phyloP scores from a whole-genome alignment of 1,140 invertebrate species.

The Eueides isabella region DNA sequence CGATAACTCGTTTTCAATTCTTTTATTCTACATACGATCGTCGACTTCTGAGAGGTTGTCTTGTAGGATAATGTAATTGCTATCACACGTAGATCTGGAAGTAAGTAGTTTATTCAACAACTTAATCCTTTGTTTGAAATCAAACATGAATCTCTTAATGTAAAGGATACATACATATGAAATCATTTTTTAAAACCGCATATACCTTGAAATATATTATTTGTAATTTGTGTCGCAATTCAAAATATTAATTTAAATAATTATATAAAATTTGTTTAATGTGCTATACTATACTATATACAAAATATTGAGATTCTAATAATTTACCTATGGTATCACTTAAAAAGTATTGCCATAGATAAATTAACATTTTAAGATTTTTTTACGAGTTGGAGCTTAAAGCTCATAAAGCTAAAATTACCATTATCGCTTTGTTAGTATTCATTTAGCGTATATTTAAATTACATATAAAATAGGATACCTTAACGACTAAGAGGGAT shows the following conservation, averaged over 20 bases:
- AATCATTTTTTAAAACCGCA: not conserved
- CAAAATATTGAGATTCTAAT: not conserved
- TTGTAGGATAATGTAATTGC: not conserved
- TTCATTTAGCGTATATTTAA: not conserved
- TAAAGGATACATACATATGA: not conserved
- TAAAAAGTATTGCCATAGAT: not conserved
- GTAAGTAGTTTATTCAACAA: not conserved
- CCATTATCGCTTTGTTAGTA: not conserved
- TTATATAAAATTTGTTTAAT: too few species aligned
- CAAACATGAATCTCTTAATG: not conserved
- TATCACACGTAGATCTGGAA: not conserved
- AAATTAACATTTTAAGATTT: not conserved
- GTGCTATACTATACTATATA: not conserved
- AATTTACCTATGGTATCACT: not conserved
- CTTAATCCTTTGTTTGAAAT: conserved; percentile 5
- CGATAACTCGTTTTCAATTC: not conserved
- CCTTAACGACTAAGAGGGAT: not conserved
- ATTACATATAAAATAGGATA: not conserved
- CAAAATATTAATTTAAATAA: too few species aligned
- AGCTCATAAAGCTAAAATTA: not conserved
- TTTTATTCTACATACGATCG: not conserved
- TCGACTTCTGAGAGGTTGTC: not conserved
- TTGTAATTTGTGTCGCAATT: too few species aligned
- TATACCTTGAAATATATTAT: not conserved
- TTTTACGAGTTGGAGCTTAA: not conserved